Evolutionary conservation across 2,113 vertebrate species (phyloP), one percentile per base, ranked within the genome.

Genomic region (Marcusenius ussheri): DNA sequence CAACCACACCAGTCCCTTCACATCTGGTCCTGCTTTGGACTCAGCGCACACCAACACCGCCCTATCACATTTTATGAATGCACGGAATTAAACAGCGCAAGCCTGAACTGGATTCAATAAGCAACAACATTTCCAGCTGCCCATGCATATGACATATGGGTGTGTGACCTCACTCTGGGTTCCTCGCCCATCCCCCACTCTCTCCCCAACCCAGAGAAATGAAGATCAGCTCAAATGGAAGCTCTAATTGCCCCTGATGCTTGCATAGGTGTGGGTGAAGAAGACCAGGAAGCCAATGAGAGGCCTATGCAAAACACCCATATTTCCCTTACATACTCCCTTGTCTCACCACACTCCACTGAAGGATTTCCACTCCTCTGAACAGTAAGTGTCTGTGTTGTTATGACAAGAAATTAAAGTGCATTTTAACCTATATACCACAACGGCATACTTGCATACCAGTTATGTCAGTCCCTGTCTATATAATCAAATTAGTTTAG

Each of bases 1-100:
- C 35, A n/a, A n/a, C 19, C 19, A 0, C 46, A 66, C 21, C 39
- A 51, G 53, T 80, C 6, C 1, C 53, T 50, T 58, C 53, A 89
- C 88, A 93, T 91, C 70, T 91, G 92, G 90, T 90, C 49, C 47
- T 17, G 49, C 88, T 92, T 87, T 90, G 47, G 53, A 35, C 56
- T 51, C 50, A 53, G 27, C 89, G 15, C 86, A 21, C 88, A 83
- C 35, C 53, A 56, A 56, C 53, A 56, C 53, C 21, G 1, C 87
- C 24, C 19, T 88, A 83, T 80, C 88, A n/a, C 46, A 46, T 89
- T 53, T 87, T 84, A 89, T 27, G 80, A 88, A 80, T 90, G 49
- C 2, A 66, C 27, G 15, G 62, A 91, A 91, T 93, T 90, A 91
- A 83, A 92, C 88, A 9, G 88, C 89, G 77, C 88, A 88, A 17